Conservation (phyloP, 2,113 vertebrate genomes). For the Pedetes capensis region DNA sequence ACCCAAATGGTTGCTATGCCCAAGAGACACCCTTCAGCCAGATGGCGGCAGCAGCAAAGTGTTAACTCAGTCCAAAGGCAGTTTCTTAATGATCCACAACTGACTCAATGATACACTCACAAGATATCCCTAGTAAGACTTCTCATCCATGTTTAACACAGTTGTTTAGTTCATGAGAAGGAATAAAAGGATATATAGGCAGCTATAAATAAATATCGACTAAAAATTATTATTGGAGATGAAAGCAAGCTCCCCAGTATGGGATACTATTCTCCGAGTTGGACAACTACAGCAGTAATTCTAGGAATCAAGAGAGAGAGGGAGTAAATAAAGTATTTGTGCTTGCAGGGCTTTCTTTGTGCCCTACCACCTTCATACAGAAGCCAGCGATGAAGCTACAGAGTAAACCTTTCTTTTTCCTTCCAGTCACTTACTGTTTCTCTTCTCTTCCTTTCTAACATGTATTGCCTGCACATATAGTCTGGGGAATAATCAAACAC, state of each 20-base stretch:
- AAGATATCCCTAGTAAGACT: not conserved
- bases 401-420: not conserved
- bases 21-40: conserved; percentile 28
- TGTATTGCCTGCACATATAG: not conserved
- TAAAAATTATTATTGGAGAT: not conserved
- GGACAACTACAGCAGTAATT: not conserved
- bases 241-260: not conserved
- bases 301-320: not conserved
- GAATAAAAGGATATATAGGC: not conserved
- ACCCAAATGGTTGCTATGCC: not conserved
- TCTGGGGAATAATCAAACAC: not conserved
- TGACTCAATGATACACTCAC: not conserved
- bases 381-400: not conserved
- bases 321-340: not conserved
- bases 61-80: conserved; percentile 40
- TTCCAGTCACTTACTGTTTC: not conserved
- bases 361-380: not conserved
- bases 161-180: not conserved
- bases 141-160: not conserved
- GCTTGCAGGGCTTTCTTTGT: not conserved
- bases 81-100: conserved; percentile 26
- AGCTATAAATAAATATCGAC: not conserved
- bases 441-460: not conserved
- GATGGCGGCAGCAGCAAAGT: not conserved
- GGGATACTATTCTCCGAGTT: not conserved